A percentile compares a stretch with the other conserved stretches of the same genome.
Evolutionary conservation across 2,113 vertebrate species (phyloP).

Genomic region (Clarias magur): DNA sequence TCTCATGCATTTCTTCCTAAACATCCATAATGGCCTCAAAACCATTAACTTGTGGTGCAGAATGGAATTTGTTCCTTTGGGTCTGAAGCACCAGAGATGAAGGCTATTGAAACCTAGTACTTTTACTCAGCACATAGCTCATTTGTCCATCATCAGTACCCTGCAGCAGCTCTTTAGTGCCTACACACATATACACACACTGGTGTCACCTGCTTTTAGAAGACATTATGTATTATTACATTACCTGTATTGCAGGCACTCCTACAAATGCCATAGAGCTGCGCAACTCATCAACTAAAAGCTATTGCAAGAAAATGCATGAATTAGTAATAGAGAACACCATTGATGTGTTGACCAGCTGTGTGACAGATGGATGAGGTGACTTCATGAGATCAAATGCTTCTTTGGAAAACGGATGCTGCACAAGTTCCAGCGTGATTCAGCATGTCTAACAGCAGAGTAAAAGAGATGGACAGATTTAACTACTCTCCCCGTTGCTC

Average conservation of each 20-base stretch:
- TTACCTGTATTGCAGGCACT: constrained; percentile 65
- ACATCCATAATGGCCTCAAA: constrained; percentile 30
- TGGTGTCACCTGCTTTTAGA: constrained; percentile 72
- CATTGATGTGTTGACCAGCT: constrained; percentile 26
- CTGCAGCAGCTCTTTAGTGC: constrained; percentile 62
- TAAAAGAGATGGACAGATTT: constrained; percentile 1
- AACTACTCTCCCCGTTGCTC: not conserved
- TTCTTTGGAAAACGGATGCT: not conserved
- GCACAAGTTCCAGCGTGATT: not conserved
- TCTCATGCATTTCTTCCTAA: constrained; percentile 34
- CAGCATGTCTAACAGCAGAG: not conserved
- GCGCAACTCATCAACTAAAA: constrained; percentile 67
- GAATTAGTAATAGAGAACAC: constrained; percentile 44
- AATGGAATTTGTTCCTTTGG: not conserved
- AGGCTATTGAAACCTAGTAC: constrained; percentile 68
- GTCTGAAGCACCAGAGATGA: constrained; percentile 56
- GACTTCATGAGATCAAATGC: not conserved
- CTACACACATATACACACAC: not conserved
- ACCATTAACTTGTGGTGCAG: constrained; percentile 9
- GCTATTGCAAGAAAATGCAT: constrained; percentile 47
- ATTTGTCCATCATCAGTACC: constrained; percentile 62
- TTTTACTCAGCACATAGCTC: constrained; percentile 64
- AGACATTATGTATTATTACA: constrained; percentile 70
- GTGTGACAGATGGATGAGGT: not conserved
- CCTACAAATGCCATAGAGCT: constrained; percentile 60